Conservation (phyloP, 2,888 invertebrate genomes). For the Hirtodrosophila histrioides region DNA sequence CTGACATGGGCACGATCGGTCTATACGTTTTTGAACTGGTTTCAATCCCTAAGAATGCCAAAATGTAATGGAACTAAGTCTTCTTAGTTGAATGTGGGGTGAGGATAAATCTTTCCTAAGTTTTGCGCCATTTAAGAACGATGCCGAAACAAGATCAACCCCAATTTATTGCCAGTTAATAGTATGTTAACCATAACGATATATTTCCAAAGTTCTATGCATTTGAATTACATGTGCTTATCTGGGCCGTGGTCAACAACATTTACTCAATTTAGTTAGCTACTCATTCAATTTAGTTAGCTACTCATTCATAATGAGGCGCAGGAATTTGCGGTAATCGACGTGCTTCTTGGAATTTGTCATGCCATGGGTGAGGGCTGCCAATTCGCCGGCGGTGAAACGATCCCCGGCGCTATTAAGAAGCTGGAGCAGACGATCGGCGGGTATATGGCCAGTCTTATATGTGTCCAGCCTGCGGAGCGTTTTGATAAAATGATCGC, state of each 20-base stretch:
- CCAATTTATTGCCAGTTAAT: not conserved
- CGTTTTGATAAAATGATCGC: slow-evolving; percentile 27
- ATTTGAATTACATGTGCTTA: too few relatives aligned
- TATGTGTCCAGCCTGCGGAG: slow-evolving; percentile 2
- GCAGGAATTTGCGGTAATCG: slow-evolving; percentile 30
- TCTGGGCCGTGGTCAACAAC: not conserved
- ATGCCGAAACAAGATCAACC: too few relatives aligned
- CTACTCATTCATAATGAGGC: slow-evolving; percentile 35
- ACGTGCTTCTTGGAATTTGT: slow-evolving; percentile 2
- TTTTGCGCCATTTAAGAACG: too few relatives aligned
- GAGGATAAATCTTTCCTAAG: too few relatives aligned
- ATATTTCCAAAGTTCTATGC: too few relatives aligned
- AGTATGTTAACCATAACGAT: not conserved
- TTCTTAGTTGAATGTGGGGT: too few relatives aligned
- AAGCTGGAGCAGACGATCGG: slow-evolving; percentile 9
- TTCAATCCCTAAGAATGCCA: too few relatives aligned
- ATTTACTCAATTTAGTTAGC: not conserved
- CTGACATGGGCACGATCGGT: too few relatives aligned
- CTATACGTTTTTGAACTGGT: too few relatives aligned
- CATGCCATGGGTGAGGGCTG: slow-evolving; percentile 9
- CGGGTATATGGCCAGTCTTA: not conserved
- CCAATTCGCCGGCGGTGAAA: slow-evolving; percentile 12
- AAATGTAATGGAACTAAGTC: too few relatives aligned
- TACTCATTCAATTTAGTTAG: slow-evolving; percentile 27
- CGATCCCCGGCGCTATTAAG: slow-evolving; percentile 12